A percentile compares a stretch with the other conserved stretches of the same genome.
Evolutionary conservation across 1,140 invertebrate species (phyloP).

Genomic region (Calosoma granatense): DNA sequence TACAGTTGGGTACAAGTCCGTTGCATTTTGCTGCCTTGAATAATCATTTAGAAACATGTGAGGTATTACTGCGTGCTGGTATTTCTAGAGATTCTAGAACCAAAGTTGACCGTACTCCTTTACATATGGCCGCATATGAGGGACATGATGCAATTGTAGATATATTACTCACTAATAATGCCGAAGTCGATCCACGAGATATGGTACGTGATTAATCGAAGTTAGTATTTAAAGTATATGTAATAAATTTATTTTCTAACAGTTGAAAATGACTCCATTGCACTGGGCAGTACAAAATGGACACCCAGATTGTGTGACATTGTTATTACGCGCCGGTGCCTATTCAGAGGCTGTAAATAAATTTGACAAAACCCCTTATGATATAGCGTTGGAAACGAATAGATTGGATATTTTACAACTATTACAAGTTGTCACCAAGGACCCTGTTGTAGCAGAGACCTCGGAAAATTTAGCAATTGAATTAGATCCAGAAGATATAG

Average conservation of each 20-base stretch:
- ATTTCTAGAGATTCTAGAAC: conserved; percentile 80
- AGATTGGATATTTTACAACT: conserved; percentile 51
- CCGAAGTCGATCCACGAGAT: conserved; percentile 69
- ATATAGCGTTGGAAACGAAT: conserved; percentile 58
- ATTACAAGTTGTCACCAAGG: conserved; percentile 39
- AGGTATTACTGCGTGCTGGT: conserved; percentile 72
- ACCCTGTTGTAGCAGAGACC: conserved; percentile 25
- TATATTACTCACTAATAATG: conserved; percentile 64
- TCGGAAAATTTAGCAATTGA: conserved; percentile 32
- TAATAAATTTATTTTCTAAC: conserved; percentile 19
- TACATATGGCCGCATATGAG: conserved; percentile 80
- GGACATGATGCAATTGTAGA: conserved; percentile 70
- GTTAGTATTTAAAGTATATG: too few species aligned
- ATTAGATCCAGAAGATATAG: too few species aligned
- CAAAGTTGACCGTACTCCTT: conserved; percentile 84
- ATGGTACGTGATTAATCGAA: conserved; percentile 64
- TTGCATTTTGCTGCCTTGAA: conserved; percentile 77
- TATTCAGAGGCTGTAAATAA: conserved; percentile 59
- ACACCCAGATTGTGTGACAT: conserved; percentile 56
- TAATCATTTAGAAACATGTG: conserved; percentile 72
- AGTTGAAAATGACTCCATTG: conserved; percentile 87
- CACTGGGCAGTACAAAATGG: conserved; percentile 88
- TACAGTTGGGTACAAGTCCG: conserved; percentile 77
- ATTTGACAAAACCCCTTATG: conserved; percentile 75
- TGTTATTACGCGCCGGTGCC: conserved; percentile 63